Percentiles rank a stretch among this genome's conserved stretches.
Conservation (phyloP, 1,140 invertebrate genomes). For the Drosophila orena region DNA sequence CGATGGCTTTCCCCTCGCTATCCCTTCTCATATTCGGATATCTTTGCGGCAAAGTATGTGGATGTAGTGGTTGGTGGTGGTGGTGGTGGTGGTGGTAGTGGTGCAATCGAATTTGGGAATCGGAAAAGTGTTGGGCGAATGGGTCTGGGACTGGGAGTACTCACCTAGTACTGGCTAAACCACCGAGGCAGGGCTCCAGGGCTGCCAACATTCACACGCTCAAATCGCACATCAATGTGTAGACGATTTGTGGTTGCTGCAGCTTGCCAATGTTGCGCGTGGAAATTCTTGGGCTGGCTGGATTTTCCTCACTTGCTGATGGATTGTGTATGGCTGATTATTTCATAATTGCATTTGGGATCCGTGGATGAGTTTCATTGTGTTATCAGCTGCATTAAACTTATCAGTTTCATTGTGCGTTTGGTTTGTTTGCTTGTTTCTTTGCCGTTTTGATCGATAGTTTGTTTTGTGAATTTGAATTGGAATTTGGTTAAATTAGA, state of each 20-base stretch:
- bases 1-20: conserved; percentile 24
- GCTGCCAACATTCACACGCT: conserved; percentile 85
- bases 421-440: conserved; percentile 19
- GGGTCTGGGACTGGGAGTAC: conserved; percentile 28
- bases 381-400: conserved; percentile 30
- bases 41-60: conserved; percentile 43
- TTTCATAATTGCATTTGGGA: conserved; percentile 37
- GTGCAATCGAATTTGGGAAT: conserved; percentile 13
- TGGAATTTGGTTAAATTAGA: conserved; percentile 32
- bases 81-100: not conserved
- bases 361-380: conserved; percentile 17
- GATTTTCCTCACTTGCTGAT: conserved; percentile 25
- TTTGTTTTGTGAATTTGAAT: conserved; percentile 31
- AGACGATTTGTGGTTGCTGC: conserved; percentile 68
- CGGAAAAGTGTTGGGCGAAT: conserved; percentile 15
- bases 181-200: conserved; percentile 85
- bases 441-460: conserved; percentile 56
- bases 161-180: conserved; percentile 85
- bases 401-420: conserved; percentile 77
- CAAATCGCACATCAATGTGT: conserved; percentile 77
- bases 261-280: conserved; percentile 37
- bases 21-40: conserved; percentile 70
- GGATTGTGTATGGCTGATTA: conserved; percentile 41
- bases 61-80: not conserved
- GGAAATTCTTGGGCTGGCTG: conserved; percentile 9